Evolutionary conservation across 2,113 vertebrate species (phyloP).

Genomic region (Tetrax tetrax): DNA sequence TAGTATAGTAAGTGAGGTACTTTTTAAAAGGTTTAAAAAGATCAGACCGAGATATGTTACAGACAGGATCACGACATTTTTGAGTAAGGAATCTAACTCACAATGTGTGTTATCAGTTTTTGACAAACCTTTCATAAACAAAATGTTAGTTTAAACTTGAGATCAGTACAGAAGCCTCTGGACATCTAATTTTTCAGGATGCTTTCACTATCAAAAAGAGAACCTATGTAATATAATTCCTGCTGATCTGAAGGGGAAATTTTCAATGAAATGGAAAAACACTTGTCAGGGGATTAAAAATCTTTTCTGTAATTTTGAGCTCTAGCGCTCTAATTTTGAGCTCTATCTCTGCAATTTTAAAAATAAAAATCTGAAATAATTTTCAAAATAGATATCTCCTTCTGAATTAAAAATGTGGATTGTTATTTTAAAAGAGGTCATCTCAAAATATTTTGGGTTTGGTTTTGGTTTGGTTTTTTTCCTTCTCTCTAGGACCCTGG

Average conservation of each 20-base stretch:
- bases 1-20: background rate
- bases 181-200: background rate
- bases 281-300: background rate
- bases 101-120: background rate
- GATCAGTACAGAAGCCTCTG: background rate
- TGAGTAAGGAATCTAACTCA: background rate
- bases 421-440: background rate
- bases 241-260: background rate
- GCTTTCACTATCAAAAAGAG: background rate
- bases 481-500: background rate
- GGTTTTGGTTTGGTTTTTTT: background rate
- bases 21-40: background rate
- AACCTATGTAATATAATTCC: background rate
- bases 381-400: background rate
- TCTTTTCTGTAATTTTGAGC: background rate
- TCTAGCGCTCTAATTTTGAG: background rate
- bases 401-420: background rate
- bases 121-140: background rate
- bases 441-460: background rate
- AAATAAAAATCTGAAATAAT: background rate
- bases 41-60: background rate
- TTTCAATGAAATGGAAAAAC: background rate
- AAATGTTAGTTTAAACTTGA: background rate
- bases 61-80: background rate
- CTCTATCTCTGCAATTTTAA: background rate